These are phyloP conservation scores for Muricea muricata DNA, from an alignment of 92 coral and sea anemone genomes.

Conservation along the genomic window DNA sequence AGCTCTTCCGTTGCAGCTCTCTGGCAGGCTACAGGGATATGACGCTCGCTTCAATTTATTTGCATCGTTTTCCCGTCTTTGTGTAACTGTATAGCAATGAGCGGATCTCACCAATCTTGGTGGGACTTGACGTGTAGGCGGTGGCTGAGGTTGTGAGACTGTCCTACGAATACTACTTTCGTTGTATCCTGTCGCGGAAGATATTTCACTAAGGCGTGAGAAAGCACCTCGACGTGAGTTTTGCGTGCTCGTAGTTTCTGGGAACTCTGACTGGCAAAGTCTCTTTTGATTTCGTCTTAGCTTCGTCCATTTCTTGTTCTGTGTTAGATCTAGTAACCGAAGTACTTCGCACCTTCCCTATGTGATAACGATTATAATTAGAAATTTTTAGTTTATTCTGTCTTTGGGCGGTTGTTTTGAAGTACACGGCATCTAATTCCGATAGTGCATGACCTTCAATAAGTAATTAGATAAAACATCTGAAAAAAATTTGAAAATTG, in stretches of 20 bases:
- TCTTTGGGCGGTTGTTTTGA: too few species aligned
- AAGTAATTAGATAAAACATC: too few species aligned
- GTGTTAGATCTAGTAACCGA: conserved; percentile 82
- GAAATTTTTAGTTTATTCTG: neutral
- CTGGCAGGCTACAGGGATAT: neutral
- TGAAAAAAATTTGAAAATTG: too few species aligned
- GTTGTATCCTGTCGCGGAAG: neutral
- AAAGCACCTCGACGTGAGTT: conserved; percentile 6
- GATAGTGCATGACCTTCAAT: too few species aligned
- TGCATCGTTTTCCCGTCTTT: neutral
- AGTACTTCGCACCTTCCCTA: conserved; percentile 91
- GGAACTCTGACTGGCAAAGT: conserved; percentile 3
- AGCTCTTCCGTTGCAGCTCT: neutral
- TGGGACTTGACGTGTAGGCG: neutral
- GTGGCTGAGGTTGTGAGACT: conserved; percentile 1
- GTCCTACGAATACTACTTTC: neutral
- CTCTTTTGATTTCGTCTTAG: conserved; percentile 67
- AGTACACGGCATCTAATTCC: too few species aligned
- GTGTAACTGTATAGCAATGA: neutral
- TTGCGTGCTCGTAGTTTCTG: neutral
- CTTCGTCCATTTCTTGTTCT: conserved; percentile 72
- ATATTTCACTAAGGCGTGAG: conserved; percentile 31
- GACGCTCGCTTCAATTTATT: neutral
- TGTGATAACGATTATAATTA: neutral
- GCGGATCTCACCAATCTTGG: conserved; percentile 36